Evolutionary conservation across 2,113 vertebrate species (phyloP).

Genomic region (Pelmatolapia mariae): DNA sequence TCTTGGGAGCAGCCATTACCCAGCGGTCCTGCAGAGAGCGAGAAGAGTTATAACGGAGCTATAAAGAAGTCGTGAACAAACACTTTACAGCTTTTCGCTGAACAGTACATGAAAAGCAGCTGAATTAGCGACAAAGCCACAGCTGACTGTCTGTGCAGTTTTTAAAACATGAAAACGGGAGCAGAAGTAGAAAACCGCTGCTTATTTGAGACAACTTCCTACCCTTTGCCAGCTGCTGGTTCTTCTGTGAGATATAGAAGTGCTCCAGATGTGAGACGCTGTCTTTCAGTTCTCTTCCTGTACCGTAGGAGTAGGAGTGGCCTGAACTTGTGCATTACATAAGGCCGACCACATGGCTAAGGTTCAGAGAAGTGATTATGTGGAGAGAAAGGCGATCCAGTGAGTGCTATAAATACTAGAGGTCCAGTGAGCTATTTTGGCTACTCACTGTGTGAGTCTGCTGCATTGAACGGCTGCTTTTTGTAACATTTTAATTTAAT

Average conservation of each 20-base stretch:
- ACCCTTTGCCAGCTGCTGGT: conserved; percentile 6
- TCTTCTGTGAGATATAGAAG: neutral
- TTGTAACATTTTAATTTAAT: neutral
- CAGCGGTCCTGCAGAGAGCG: neutral
- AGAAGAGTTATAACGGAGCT: neutral
- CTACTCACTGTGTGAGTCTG: neutral
- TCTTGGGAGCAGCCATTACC: conserved; percentile 21
- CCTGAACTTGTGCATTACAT: neutral
- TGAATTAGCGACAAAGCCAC: neutral
- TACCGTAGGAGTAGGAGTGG: neutral
- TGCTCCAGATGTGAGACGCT: neutral
- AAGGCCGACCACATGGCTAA: neutral
- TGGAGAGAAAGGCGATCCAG: neutral
- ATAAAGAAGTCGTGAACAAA: neutral
- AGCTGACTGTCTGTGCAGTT: neutral
- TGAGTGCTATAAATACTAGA: conserved; percentile 12
- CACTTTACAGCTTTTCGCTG: neutral
- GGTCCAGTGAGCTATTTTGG: neutral
- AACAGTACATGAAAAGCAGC: neutral
- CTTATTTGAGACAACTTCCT: neutral
- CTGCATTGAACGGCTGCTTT: neutral
- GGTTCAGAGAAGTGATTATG: neutral
- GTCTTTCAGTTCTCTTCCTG: neutral
- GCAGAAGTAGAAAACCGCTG: neutral
- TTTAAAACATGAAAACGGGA: neutral